Conservation (phyloP, 2,888 invertebrate genomes). For the Schizaphis graminum region DNA sequence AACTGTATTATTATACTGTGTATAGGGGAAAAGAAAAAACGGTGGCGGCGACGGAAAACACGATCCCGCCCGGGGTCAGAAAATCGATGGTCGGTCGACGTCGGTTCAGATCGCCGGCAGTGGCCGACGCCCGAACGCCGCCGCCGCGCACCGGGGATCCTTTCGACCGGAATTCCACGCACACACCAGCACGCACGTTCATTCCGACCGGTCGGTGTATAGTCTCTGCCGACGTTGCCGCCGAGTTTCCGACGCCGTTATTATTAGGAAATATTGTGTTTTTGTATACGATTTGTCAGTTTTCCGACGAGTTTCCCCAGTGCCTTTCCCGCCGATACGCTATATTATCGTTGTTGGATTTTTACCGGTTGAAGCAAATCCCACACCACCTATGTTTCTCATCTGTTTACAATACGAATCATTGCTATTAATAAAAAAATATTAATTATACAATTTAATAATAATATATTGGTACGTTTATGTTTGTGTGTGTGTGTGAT, state of each 20-base stretch:
- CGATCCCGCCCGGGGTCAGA: slow-evolving; percentile 63
- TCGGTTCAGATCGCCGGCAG: slow-evolving; percentile 60
- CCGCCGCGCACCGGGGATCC: slow-evolving; percentile 62
- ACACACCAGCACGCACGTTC: slow-evolving; percentile 65
- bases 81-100: slow-evolving; percentile 62
- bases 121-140: slow-evolving; percentile 64
- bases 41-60: slow-evolving; percentile 51
- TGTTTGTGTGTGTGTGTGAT: background rate
- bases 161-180: slow-evolving; percentile 66
- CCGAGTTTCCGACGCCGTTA: background rate
- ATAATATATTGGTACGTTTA: background rate
- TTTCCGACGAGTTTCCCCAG: background rate
- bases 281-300: background rate
- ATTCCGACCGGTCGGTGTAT: background rate
- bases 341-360: background rate
- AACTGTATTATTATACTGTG: slow-evolving; percentile 4
- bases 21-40: slow-evolving; percentile 40
- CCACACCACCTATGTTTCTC: background rate
- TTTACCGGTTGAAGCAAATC: background rate
- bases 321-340: background rate
- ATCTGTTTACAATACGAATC: background rate
- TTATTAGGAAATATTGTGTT: background rate
- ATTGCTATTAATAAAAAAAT: background rate
- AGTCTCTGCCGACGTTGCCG: background rate
- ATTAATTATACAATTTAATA: background rate